These are phyloP conservation scores for Otolemur crassicaudatus DNA, from an alignment of 2,797 vertebrate genomes.

Conservation along the genomic window DNA sequence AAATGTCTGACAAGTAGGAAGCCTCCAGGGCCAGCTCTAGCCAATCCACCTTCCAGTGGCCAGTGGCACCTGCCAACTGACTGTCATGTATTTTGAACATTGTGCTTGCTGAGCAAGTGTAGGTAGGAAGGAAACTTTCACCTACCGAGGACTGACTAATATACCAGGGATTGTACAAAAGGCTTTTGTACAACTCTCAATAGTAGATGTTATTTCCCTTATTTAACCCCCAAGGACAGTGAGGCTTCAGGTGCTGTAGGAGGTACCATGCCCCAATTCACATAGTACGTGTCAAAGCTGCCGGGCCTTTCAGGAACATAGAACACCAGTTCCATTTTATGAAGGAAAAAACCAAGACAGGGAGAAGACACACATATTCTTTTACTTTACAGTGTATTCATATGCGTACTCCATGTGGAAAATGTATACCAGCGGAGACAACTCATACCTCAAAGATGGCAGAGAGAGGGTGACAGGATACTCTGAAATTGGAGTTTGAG, in stretches of 20 bases:
- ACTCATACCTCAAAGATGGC: neutral
- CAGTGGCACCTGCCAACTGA: neutral
- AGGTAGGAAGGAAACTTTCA: neutral
- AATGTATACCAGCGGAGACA: neutral
- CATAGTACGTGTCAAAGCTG: neutral
- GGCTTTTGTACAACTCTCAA: neutral
- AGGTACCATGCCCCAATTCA: neutral
- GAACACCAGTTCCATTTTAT: neutral
- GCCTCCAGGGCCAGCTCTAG: neutral
- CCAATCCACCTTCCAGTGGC: neutral
- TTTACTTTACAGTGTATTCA: neutral
- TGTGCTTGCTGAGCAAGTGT: neutral
- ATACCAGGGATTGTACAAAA: neutral
- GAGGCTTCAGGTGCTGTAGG: neutral
- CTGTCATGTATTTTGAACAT: neutral
- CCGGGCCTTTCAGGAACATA: neutral
- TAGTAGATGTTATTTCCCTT: neutral
- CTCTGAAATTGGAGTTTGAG: slow-evolving; percentile 4
- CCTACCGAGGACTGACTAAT: neutral
- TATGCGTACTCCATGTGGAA: neutral
- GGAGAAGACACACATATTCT: neutral
- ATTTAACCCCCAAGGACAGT: neutral
- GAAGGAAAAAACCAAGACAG: neutral
- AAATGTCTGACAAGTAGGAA: neutral
- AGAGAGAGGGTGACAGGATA: neutral